Conservation (phyloP, 2,113 vertebrate species). For the Rhynchopsitta pachyrhyncha region DNA sequence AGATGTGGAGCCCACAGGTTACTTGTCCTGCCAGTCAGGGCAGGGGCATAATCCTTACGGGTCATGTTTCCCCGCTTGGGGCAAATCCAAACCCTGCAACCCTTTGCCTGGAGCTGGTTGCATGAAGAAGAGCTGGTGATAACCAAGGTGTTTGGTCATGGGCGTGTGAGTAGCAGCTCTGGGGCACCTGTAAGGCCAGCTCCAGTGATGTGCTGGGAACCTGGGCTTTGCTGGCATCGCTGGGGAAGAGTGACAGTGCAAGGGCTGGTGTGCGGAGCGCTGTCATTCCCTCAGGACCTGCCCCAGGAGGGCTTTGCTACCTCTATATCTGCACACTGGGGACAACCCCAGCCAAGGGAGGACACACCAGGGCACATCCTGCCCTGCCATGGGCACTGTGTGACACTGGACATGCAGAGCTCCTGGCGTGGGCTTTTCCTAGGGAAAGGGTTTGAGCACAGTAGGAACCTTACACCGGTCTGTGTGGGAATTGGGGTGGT, state of each 20-base stretch:
- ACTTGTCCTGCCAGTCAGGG: not conserved
- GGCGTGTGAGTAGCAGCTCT: not conserved
- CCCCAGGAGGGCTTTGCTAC: not conserved
- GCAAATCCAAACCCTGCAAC: not conserved
- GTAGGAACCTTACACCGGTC: not conserved
- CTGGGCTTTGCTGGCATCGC: not conserved
- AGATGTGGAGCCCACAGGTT: not conserved
- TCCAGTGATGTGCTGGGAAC: not conserved
- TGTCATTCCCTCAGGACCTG: not conserved
- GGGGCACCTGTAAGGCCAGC: not conserved
- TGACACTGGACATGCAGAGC: not conserved
- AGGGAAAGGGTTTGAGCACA: not conserved
- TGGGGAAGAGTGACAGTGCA: accelerated
- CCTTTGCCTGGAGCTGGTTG: not conserved
- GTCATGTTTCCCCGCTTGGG: not conserved
- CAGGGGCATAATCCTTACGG: not conserved
- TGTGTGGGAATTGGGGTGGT: not conserved
- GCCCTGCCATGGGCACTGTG: not conserved
- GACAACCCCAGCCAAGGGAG: accelerated
- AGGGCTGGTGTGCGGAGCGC: not conserved
- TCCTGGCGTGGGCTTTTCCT: not conserved
- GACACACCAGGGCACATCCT: not conserved
- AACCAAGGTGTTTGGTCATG: not conserved
- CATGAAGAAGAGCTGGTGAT: not conserved
- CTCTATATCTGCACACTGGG: not conserved